Evolutionary conservation across 2,113 vertebrate species (phyloP), one percentile per base, ranked within the genome.

Genomic region (Symphodus melops): DNA sequence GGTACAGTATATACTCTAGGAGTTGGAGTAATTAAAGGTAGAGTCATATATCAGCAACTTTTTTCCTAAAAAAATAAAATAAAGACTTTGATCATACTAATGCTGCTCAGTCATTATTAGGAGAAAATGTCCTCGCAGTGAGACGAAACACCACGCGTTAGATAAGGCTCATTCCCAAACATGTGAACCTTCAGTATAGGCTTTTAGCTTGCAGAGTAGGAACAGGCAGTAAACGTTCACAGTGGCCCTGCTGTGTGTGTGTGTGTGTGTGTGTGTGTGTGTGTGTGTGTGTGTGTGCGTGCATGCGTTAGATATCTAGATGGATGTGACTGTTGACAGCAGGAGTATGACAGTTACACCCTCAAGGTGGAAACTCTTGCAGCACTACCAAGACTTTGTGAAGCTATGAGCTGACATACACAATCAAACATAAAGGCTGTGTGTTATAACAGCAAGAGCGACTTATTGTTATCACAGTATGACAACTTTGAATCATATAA

Each of bases 291-390:
- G 28, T 33, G 28, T 33, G 28, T 33, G 14, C 52, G 23, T 60
- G 11, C 33, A 23, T n/a, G 25, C 4, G 25, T 25, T 25, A 25
- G 25, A 25, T 57, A 49, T 71, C 59, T 25, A 49, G 14, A 23
- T 46, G 3, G 25, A 53, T 59, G 23, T 68, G 58, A 73, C 39
- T 2, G 2, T 49, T 19, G 1, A 64, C 44, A 33, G 42, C 44
- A 33, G 42, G 37, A 36, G 33, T 12, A 13, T 63, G 58, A 78
- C 39, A 79, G 52, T 13, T 56, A 10, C 62, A 63, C n/a, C 16
- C 62, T 72, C 66, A 72, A 80, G 61, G 55, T 61, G 72, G 46
- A 60, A 70, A 46, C 51, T 54, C 21, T 44, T 48, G 28, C n/a
- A 60, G 53, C 63, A 51, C 21, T 16, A 20, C 7, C 3, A 64